phyloP scores from a whole-genome alignment of 2,888 invertebrate genomes.

The Pristionchus exspectatus region DNA sequence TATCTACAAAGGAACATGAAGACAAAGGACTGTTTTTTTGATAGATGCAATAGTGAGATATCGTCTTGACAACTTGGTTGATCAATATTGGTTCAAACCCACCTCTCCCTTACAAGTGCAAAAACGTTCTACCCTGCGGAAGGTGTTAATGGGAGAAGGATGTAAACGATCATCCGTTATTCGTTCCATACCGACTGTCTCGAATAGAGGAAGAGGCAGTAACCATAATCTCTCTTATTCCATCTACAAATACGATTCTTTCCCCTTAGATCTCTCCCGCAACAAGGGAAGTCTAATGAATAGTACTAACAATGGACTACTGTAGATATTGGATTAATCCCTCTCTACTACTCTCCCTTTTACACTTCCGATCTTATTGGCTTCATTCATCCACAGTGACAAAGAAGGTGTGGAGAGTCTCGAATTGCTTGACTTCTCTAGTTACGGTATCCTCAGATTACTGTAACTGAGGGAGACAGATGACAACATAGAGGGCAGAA shows the following conservation, averaged over 20 bases:
- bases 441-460: conserved; percentile 1
- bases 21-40: not conserved
- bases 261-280: not conserved
- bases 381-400: not conserved
- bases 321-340: not conserved
- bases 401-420: not conserved
- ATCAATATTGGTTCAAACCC: not conserved
- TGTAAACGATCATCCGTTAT: not conserved
- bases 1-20: not conserved
- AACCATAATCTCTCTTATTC: conserved; percentile 19
- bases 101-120: not conserved
- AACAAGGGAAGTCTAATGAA: conserved; percentile 15
- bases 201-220: not conserved
- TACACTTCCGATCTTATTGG: conserved; percentile 30
- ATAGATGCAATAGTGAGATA: not conserved
- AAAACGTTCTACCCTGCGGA: not conserved
- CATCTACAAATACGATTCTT: not conserved
- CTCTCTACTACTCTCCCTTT: not conserved
- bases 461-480: not conserved
- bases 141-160: not conserved
- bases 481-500: not conserved
- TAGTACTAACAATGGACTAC: conserved; percentile 1
- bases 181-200: not conserved
- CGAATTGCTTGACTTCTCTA: not conserved
- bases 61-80: not conserved